Evolutionary conservation across 2,888 invertebrate species (phyloP).

Genomic region (Athrips mouffetella): DNA sequence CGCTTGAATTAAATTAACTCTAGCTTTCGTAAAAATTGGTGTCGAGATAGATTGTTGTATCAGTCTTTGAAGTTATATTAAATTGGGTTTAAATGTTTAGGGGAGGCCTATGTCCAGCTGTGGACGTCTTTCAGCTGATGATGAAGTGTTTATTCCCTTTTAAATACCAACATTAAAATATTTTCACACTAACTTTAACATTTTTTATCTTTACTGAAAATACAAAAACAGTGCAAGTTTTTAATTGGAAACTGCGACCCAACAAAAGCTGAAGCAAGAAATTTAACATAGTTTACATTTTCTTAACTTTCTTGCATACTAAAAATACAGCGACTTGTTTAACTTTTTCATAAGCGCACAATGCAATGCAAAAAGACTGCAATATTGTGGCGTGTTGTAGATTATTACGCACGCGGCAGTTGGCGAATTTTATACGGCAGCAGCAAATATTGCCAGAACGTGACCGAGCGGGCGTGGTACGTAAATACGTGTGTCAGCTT

Average conservation of each 20-base stretch:
- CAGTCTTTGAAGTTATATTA: no score
- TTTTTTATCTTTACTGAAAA: no score
- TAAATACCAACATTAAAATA: no score
- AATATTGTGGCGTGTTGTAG: background rate
- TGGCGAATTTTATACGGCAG: constrained; percentile 62
- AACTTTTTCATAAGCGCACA: constrained; percentile 11
- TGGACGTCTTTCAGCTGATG: no score
- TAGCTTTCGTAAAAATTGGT: no score
- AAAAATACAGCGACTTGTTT: background rate
- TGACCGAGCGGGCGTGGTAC: constrained; percentile 46
- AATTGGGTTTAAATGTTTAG: no score
- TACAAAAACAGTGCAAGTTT: no score
- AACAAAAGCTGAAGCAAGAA: background rate
- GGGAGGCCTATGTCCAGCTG: no score
- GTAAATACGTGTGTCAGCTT: constrained; percentile 23
- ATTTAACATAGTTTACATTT: background rate
- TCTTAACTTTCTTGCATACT: background rate
- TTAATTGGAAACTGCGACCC: background rate
- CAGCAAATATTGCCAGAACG: constrained; percentile 70
- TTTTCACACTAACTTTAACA: no score
- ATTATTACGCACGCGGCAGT: constrained; percentile 39
- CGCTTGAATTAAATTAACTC: no score
- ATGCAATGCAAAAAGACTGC: constrained; percentile 12
- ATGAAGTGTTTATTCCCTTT: no score
- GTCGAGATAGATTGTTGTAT: no score